Percentiles rank a stretch among this genome's conserved stretches.
Conservation (phyloP, 1,140 invertebrate genomes). For the Caerostris extrusa region DNA sequence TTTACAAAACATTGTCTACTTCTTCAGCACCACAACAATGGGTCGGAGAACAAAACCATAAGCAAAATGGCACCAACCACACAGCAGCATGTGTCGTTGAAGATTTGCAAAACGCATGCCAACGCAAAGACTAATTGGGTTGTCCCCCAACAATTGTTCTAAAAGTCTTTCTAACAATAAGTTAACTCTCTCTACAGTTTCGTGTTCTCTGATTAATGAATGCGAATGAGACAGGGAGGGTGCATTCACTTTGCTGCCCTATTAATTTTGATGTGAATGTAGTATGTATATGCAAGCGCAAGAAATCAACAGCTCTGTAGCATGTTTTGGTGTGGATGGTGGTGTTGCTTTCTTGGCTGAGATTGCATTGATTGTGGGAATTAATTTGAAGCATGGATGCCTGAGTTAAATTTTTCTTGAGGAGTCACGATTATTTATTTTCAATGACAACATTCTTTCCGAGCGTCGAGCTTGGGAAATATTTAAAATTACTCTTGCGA, state of each 20-base stretch:
- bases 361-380: slow-evolving; percentile 16
- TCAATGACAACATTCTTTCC: neutral
- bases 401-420: slow-evolving; percentile 17
- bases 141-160: slow-evolving; percentile 58
- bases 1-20: neutral
- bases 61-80: slow-evolving; percentile 58
- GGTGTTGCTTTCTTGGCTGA: neutral
- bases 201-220: slow-evolving; percentile 60
- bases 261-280: slow-evolving; percentile 53
- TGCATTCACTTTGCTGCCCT: slow-evolving; percentile 48
- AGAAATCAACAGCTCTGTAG: slow-evolving; percentile 26
- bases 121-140: slow-evolving; percentile 66
- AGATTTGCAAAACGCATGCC: slow-evolving; percentile 49
- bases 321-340: neutral
- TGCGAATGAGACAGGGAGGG: slow-evolving; percentile 14
- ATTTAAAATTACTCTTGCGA: neutral
- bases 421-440: slow-evolving; percentile 11
- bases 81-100: slow-evolving; percentile 39
- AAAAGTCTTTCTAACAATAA: slow-evolving; percentile 61
- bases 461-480: neutral
- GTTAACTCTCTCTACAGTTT: slow-evolving; percentile 54
- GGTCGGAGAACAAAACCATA: slow-evolving; percentile 20
- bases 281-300: neutral
- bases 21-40: slow-evolving; percentile 1
- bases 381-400: slow-evolving; percentile 20